phyloP scores from a whole-genome alignment of 2,113 vertebrate species.

The Catagonus wagneri region DNA sequence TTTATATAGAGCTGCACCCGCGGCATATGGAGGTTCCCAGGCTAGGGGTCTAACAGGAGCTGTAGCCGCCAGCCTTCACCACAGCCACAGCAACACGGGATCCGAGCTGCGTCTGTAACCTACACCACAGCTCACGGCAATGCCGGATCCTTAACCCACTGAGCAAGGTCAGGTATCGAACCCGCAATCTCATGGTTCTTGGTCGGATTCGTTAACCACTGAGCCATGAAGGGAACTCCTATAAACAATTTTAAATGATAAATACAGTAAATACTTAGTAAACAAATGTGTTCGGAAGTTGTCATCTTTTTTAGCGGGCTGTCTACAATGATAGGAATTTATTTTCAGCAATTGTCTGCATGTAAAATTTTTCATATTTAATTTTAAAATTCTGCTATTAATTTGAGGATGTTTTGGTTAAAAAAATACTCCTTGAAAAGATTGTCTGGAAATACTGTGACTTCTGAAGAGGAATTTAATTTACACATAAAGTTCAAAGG shows the following conservation, averaged over 20 bases:
- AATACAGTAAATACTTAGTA: neutral
- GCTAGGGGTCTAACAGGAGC: too few species aligned
- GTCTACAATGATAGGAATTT: neutral
- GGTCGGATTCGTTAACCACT: too few species aligned
- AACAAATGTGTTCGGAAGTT: neutral
- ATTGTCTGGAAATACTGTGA: neutral
- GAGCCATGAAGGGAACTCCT: too few species aligned
- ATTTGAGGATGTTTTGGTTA: neutral
- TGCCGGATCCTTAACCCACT: too few species aligned
- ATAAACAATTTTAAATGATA: neutral
- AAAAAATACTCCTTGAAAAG: neutral
- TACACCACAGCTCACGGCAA: too few species aligned
- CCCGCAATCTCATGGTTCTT: too few species aligned
- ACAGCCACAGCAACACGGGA: too few species aligned
- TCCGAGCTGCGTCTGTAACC: too few species aligned
- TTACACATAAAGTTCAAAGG: neutral
- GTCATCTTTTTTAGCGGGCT: neutral
- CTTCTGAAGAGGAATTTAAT: neutral
- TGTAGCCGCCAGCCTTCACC: too few species aligned
- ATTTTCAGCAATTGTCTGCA: neutral
- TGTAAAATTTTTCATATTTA: neutral
- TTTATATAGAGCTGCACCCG: too few species aligned
- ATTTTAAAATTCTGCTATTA: neutral
- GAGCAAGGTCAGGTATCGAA: too few species aligned
- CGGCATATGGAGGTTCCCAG: too few species aligned